Percentiles rank a stretch among this genome's conserved stretches.
These are phyloP conservation scores for Napeogenes inachia DNA, from an alignment of 2,888 invertebrate species.

Conservation along the genomic window DNA sequence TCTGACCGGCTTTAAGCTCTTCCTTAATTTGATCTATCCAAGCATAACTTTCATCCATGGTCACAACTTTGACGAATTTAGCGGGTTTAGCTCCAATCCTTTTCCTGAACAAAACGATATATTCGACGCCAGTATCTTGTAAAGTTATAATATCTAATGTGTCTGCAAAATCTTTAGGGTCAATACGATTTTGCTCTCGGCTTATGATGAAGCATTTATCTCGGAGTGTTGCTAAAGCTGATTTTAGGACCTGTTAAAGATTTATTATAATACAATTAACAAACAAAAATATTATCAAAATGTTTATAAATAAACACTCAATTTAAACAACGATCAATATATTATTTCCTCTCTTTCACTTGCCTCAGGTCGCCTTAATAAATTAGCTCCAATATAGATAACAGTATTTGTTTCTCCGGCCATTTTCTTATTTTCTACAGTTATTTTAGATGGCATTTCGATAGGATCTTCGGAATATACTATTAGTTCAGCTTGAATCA, in stretches of 20 bases:
- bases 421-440: constrained; percentile 80
- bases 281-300: not conserved
- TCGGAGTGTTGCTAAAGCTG: constrained; percentile 67
- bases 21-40: constrained; percentile 76
- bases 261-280: constrained; percentile 1
- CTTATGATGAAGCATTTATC: constrained; percentile 80
- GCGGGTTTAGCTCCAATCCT: constrained; percentile 62
- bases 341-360: constrained; percentile 30
- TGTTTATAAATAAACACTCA: not conserved
- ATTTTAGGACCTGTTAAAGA: constrained; percentile 55
- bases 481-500: constrained; percentile 81
- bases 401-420: constrained; percentile 71
- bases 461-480: constrained; percentile 73
- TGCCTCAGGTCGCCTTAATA: constrained; percentile 71
- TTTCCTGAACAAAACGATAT: constrained; percentile 74
- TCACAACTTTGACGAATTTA: constrained; percentile 64
- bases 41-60: constrained; percentile 56
- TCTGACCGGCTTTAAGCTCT: constrained; percentile 60
- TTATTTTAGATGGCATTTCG: constrained; percentile 70
- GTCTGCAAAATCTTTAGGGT: constrained; percentile 57
- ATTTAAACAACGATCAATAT: no score
- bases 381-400: constrained; percentile 71
- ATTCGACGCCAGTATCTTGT: constrained; percentile 70
- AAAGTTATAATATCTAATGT: constrained; percentile 71
- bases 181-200: constrained; percentile 74